phyloP scores from a whole-genome alignment of 2,113 vertebrate species.

The Atractosteus spatula region DNA sequence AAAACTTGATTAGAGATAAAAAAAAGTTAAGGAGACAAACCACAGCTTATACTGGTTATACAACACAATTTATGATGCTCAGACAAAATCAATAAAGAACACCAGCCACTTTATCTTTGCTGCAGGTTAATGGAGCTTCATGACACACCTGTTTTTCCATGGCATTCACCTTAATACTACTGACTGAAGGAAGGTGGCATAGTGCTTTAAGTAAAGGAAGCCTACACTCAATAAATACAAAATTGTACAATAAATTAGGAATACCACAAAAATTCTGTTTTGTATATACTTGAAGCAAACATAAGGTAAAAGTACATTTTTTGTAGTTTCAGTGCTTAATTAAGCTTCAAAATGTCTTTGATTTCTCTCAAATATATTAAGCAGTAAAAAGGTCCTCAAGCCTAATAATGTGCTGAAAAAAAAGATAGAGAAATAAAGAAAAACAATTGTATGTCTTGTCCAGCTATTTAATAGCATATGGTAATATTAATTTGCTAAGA shows the following conservation, averaged over 20 bases:
- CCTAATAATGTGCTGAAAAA: background rate
- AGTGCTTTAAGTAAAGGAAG: too few relatives aligned
- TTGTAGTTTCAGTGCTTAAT: too few relatives aligned
- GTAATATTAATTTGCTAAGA: background rate
- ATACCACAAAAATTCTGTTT: too few relatives aligned
- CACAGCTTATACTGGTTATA: constrained; percentile 13
- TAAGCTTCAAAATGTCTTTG: constrained; percentile 6
- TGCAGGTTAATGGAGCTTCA: constrained; percentile 17
- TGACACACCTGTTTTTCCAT: constrained; percentile 23
- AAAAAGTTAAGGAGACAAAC: constrained; percentile 32
- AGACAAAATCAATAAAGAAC: constrained; percentile 36
- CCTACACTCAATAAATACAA: too few relatives aligned
- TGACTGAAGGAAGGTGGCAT: background rate
- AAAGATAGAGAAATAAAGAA: too few relatives aligned
- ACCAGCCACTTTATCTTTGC: constrained; percentile 31
- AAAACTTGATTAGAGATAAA: constrained; percentile 40
- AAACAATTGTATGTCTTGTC: background rate
- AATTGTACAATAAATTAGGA: too few relatives aligned
- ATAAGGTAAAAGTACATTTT: too few relatives aligned
- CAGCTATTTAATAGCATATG: background rate
- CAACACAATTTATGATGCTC: constrained; percentile 37
- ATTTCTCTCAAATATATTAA: background rate
- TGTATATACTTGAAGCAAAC: too few relatives aligned
- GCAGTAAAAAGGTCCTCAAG: too few relatives aligned
- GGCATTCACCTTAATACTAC: constrained; percentile 7